Evolutionary conservation across 1,140 invertebrate genomes (phyloP).

Genomic region (Anastrepha ludens): DNA sequence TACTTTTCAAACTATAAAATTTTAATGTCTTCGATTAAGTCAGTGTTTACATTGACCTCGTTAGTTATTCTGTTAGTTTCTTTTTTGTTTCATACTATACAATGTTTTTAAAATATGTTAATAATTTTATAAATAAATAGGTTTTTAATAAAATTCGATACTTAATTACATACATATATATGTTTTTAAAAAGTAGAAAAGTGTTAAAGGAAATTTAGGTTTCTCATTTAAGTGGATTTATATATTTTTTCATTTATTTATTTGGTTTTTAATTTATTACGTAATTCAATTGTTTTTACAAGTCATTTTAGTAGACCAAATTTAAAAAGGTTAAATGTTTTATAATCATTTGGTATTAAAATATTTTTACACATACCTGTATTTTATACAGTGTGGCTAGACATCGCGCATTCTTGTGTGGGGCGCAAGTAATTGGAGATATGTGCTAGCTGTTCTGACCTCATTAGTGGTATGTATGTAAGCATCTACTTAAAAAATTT

Average conservation of each 20-base stretch:
- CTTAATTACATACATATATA: not conserved
- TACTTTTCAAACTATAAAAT: too few relatives aligned
- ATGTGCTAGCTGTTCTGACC: not conserved
- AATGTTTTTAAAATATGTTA: too few relatives aligned
- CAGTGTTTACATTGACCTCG: not conserved
- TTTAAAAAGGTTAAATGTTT: not conserved
- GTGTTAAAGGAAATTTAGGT: not conserved
- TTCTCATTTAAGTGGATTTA: not conserved
- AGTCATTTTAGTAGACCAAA: not conserved
- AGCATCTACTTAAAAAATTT: not conserved
- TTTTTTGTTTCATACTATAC: too few relatives aligned
- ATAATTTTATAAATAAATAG: not conserved
- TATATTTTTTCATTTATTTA: not conserved
- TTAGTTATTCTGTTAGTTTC: not conserved
- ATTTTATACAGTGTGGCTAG: not conserved
- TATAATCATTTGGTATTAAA: not conserved
- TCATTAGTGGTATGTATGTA: not conserved
- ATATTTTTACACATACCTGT: not conserved
- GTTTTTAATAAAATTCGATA: not conserved
- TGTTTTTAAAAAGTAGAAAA: not conserved
- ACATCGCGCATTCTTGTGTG: not conserved
- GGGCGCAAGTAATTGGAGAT: not conserved
- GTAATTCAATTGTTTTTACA: slow-evolving; percentile 13
- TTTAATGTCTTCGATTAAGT: not conserved
- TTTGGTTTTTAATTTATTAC: not conserved